Evolutionary conservation across 2,888 invertebrate species (phyloP), one percentile per base, ranked within the genome.

Genomic region (Bellardia pandia): DNA sequence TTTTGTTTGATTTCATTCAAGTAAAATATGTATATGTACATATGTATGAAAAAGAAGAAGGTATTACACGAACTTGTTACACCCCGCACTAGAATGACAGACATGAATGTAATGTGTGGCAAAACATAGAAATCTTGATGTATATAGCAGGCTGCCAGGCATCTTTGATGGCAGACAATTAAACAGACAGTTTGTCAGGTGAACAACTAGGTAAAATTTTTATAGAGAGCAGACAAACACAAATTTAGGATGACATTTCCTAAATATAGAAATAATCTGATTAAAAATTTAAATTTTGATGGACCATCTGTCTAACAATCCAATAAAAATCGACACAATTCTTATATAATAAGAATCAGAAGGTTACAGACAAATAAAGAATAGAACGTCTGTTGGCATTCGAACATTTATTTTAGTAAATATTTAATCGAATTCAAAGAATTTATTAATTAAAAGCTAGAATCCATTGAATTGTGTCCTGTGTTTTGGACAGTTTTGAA

Each of bases 1-100:
- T 86, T 86, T 86, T 75, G 64, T 72, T 82, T 23, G 33, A 40
- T 68, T 64, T 76, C 8, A 37, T 77, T 74, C 13, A 60, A 82
- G 14, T 56, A 23, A 79, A 7, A 40, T 51, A 51, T 5, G n/a
- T 23, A 64, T 16, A 37, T 37, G 8, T 23, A 23, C 23, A 23
- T 23, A 23, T 23, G 23, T 23, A 23, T 23, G 23, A 30, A 56
- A 23, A 62, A 68, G 13, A 30, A 53, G 40, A 56, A 56, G n/a
- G 42, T 64, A 30, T 64, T n/a, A 51, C 37, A 71, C 69, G 69
- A 71, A 53, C 33, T 33, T 5, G 3, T 5, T 33, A 9, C 53
- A 71, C 69, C 51, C 69, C 45, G 9, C 14, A 16, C 3, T 58
- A 33, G 45, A 60, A 5, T 74, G 74, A 23, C 74, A 48, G 74